Conservation (phyloP, 2,797 vertebrate species). For the Mus spretus region DNA sequence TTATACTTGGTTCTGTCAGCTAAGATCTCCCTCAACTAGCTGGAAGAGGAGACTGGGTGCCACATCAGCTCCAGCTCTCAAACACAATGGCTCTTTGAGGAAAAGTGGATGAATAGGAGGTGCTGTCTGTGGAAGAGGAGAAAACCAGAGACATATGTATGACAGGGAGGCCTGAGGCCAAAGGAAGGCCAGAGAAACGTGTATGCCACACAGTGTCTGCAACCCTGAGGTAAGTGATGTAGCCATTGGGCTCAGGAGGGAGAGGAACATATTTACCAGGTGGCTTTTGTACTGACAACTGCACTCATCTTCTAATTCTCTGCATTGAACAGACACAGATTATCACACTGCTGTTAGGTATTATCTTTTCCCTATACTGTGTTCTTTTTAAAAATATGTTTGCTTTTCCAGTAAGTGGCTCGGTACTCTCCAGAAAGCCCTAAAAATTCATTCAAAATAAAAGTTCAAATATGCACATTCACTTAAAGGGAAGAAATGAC, state of each 20-base stretch:
- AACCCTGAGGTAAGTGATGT: not conserved
- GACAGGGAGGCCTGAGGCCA: not conserved
- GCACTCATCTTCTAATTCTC: not conserved
- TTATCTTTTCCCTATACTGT: not conserved
- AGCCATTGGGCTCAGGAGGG: not conserved
- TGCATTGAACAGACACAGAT: not conserved
- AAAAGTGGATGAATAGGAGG: not conserved
- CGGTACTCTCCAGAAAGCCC: not conserved
- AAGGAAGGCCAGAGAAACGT: not conserved
- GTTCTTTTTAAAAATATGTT: not conserved
- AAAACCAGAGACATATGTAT: not conserved
- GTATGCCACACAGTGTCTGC: not conserved
- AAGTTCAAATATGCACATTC: not conserved
- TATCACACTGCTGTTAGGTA: not conserved
- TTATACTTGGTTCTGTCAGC: not conserved
- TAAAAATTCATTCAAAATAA: not conserved
- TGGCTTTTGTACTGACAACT: not conserved
- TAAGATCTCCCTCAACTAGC: not conserved
- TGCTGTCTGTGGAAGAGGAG: not conserved
- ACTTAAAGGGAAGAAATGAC: not conserved
- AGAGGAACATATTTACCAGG: not conserved
- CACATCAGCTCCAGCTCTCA: not conserved
- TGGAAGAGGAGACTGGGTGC: not conserved
- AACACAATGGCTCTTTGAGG: not conserved
- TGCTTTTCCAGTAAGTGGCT: not conserved